Conservation (phyloP, 2,113 vertebrate genomes). For the Corythornis madagascariensis region DNA sequence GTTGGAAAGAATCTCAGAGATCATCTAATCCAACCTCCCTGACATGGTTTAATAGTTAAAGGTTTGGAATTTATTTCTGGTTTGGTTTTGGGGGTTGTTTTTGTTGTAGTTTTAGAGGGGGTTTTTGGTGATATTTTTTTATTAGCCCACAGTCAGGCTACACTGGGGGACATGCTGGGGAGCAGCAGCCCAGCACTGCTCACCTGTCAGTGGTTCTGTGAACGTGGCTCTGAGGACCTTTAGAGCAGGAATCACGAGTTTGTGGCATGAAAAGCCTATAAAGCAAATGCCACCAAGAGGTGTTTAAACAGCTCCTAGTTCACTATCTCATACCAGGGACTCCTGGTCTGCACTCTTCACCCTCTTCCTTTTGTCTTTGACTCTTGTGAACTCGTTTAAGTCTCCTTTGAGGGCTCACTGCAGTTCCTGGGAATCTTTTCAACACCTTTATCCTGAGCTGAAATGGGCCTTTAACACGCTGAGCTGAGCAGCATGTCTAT, state of each 20-base stretch:
- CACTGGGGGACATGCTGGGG: accelerated
- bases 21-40: too few species aligned
- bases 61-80: not conserved
- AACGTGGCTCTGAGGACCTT: not conserved
- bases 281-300: not conserved
- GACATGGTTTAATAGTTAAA: not conserved
- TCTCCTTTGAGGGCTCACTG: not conserved
- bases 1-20: too few species aligned
- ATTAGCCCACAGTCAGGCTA: not conserved
- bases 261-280: accelerated
- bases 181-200: not conserved
- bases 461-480: not conserved
- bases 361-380: not conserved
- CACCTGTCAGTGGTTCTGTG: not conserved
- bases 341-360: not conserved
- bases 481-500: not conserved
- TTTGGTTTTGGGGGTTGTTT: not conserved
- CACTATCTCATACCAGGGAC: not conserved
- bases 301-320: not conserved
- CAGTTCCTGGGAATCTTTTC: not conserved
- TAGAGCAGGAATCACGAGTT: not conserved
- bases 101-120: not conserved
- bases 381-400: not conserved
- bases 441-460: not conserved
- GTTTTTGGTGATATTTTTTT: not conserved